phyloP scores from a whole-genome alignment of 2,797 vertebrate species.

The Salmo trutta region DNA sequence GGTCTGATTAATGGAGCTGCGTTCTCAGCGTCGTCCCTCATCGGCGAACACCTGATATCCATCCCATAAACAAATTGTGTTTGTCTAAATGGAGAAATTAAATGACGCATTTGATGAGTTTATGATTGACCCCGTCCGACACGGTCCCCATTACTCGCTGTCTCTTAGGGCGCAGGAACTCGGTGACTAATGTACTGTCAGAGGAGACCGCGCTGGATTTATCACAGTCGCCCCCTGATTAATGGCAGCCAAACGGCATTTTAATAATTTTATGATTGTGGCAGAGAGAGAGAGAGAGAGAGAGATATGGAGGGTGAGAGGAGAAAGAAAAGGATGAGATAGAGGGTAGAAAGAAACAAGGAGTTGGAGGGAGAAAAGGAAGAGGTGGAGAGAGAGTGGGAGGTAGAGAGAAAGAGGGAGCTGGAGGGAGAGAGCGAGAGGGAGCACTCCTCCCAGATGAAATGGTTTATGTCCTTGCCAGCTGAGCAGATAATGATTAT shows the following conservation, averaged over 20 bases:
- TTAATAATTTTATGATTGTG: conserved; percentile 95
- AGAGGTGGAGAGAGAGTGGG: conserved; percentile 44
- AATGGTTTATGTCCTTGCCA: conserved; percentile 81
- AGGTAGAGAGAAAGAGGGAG: conserved; percentile 52
- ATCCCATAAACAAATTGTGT: conserved; percentile 99
- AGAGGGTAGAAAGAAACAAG: conserved; percentile 46
- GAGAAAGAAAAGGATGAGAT: conserved; percentile 60
- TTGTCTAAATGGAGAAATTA: conserved; percentile 99
- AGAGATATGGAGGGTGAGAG: conserved; percentile 57
- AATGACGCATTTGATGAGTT: conserved; percentile 99
- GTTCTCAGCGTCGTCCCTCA: conserved; percentile 93
- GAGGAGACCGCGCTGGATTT: conserved; percentile 88
- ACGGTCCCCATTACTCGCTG: conserved; percentile 91
- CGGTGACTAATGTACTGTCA: conserved; percentile 94
- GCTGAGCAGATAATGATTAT: conserved; percentile 79
- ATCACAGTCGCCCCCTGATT: conserved; percentile 92
- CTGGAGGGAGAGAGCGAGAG: conserved; percentile 12
- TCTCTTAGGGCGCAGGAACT: conserved; percentile 82
- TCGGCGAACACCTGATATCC: conserved; percentile 99
- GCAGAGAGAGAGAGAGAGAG: conserved; percentile 68
- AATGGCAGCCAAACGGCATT: conserved; percentile 92
- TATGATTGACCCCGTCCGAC: conserved; percentile 98
- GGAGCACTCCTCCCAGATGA: conserved; percentile 83
- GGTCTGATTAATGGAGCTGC: conserved; percentile 97
- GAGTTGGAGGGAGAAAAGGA: conserved; percentile 61